Evolutionary conservation across 2,888 invertebrate species (phyloP), one percentile per base, ranked within the genome.

Genomic region (Peribatodes rhomboidaria): DNA sequence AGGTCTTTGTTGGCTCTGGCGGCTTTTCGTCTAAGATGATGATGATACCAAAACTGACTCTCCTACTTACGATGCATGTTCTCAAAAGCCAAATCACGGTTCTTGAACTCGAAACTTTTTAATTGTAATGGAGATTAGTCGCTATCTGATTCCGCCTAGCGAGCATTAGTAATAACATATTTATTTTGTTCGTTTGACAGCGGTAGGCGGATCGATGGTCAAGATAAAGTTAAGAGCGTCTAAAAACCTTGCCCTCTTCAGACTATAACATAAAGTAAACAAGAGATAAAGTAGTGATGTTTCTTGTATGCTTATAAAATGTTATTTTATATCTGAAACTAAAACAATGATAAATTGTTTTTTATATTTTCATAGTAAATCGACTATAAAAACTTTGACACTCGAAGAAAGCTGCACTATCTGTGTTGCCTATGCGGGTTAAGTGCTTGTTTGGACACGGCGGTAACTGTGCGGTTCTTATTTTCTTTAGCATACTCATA

Each of bases 141-240:
- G 80, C 85, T 92, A 93, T 93, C 92, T 87, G 91, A 92, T 91
- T 82, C 68, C 72, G 79, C 73, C 85, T 83, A 83, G 84, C 87
- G 84, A 84, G 88, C 88, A 89, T 90, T 90, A 84, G 89, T 89
- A 88, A 90, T 88, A 92, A 92, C 92, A 91, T 91, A 91, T 92
- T 90, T 92, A 92, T 92, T 92, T 88, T 88, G 86, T 87, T 82
- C 86, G 83, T 87, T 85, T 92, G 92, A 92, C 93, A 92, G 91
- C 86, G 85, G 90, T 89, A 85, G 91, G 92, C 89, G 92, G 88
- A 74, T 77, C 80, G 92, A 92, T 91, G 79, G 68, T 75, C 59
- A 68, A 80, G 88, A 90, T 91, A 90, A 84, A 69, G 65, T 76
- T 61, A 76, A 83, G 77, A 78, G 76, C 77, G 72, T 75, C 75